phyloP scores from a whole-genome alignment of 2,113 vertebrate genomes.

The Chitala chitala region DNA sequence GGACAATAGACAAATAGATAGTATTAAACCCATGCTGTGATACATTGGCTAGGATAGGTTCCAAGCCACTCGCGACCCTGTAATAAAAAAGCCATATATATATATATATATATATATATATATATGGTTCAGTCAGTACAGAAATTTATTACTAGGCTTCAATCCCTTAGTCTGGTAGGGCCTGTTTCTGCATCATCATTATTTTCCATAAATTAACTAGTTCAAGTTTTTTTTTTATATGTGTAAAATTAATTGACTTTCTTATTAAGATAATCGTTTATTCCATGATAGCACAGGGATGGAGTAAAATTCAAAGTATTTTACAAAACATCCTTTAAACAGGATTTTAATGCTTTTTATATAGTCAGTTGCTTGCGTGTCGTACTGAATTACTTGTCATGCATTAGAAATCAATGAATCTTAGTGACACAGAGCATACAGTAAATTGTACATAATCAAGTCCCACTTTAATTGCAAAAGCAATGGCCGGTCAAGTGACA shows the following conservation, averaged over 20 bases:
- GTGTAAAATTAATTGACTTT: too few relatives aligned
- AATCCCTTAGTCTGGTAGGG: background rate
- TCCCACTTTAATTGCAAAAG: conserved; percentile 30
- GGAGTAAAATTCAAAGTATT: background rate
- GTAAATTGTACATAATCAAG: conserved; percentile 15
- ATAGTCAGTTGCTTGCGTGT: conserved; percentile 1
- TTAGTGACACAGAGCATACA: background rate
- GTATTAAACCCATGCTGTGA: too few relatives aligned
- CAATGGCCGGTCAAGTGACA: conserved; percentile 7
- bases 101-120: background rate
- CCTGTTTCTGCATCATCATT: background rate
- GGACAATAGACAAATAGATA: too few relatives aligned
- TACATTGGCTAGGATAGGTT: too few relatives aligned
- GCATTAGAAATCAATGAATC: background rate
- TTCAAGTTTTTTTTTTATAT: too few relatives aligned
- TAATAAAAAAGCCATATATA: too few relatives aligned
- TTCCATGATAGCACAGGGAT: background rate
- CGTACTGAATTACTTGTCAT: background rate
- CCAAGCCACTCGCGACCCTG: too few relatives aligned
- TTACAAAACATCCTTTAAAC: conserved; percentile 10
- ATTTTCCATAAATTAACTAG: conserved; percentile 6
- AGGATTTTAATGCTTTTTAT: too few relatives aligned
- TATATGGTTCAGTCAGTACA: background rate
- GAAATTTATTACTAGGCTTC: background rate
- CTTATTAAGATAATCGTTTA: background rate